Conservation (phyloP, 2,797 vertebrate species). For the Alauda arvensis region DNA sequence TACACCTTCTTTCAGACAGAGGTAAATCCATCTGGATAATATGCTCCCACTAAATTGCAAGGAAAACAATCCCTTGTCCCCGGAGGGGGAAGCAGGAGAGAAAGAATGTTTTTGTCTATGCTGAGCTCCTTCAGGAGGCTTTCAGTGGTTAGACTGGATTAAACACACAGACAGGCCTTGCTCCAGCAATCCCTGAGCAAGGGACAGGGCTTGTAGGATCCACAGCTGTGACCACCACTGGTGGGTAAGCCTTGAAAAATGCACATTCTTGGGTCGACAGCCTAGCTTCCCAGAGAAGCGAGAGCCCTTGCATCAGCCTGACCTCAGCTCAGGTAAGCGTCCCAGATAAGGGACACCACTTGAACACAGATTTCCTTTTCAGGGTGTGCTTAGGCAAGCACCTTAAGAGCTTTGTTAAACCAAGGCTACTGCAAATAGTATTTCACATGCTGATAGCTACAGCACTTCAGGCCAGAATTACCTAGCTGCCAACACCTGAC, state of each 20-base stretch:
- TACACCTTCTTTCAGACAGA: conserved; percentile 71
- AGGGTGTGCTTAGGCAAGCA: conserved; percentile 46
- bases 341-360: conserved; percentile 48
- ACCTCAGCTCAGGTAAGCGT: conserved; percentile 52
- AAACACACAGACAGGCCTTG: conserved; percentile 19
- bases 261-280: not conserved
- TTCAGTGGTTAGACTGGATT: conserved; percentile 31
- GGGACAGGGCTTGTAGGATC: not conserved
- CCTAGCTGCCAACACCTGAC: not conserved
- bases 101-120: conserved; percentile 68
- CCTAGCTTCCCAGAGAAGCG: not conserved
- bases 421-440: conserved; percentile 35
- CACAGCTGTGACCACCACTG: not conserved
- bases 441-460: conserved; percentile 16
- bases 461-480: not conserved
- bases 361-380: conserved; percentile 48
- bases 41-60: conserved; percentile 53
- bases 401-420: conserved; percentile 41
- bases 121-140: conserved; percentile 52
- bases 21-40: conserved; percentile 70
- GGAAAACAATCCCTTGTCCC: conserved; percentile 66
- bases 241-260: not conserved
- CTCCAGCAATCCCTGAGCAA: not conserved
- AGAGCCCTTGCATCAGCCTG: conserved; percentile 51
- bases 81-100: conserved; percentile 55